Percentiles rank a stretch among this genome's conserved stretches.
Evolutionary conservation across 2,113 vertebrate species (phyloP).

Genomic region (Tympanuchus pallidicinctus): DNA sequence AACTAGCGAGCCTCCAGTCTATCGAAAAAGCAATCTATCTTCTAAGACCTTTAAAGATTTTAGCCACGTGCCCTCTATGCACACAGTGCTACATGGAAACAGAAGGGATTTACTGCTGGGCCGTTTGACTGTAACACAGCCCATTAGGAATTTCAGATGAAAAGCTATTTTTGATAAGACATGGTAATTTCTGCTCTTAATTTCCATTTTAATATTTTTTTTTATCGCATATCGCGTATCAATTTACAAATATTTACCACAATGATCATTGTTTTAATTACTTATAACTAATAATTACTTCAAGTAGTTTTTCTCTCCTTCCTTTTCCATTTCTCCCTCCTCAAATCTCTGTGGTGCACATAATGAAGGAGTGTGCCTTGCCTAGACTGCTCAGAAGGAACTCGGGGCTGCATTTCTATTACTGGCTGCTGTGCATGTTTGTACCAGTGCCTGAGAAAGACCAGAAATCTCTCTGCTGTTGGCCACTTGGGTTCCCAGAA

Average conservation of each 20-base stretch:
- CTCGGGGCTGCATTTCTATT: slow-evolving; percentile 4
- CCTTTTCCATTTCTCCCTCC: not conserved
- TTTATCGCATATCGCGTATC: not conserved
- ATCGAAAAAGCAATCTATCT: not conserved
- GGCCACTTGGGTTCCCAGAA: not conserved
- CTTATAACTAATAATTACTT: not conserved
- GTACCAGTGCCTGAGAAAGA: not conserved
- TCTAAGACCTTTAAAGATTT: slow-evolving; percentile 7
- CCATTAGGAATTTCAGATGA: not conserved
- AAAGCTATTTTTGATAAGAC: not conserved
- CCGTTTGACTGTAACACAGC: not conserved
- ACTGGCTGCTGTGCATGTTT: not conserved
- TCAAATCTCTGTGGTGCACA: not conserved
- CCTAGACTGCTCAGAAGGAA: not conserved
- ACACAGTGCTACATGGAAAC: not conserved
- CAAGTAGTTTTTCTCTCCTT: not conserved
- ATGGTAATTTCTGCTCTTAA: not conserved
- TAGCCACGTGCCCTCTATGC: not conserved
- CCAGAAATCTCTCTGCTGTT: not conserved
- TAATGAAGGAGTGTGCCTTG: not conserved
- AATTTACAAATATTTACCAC: not conserved
- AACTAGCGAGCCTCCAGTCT: not conserved
- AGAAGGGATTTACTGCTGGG: not conserved
- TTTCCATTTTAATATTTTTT: not conserved
- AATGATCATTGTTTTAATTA: not conserved